phyloP scores from a whole-genome alignment of 2,113 vertebrate genomes.

The Aptenodytes patagonicus region DNA sequence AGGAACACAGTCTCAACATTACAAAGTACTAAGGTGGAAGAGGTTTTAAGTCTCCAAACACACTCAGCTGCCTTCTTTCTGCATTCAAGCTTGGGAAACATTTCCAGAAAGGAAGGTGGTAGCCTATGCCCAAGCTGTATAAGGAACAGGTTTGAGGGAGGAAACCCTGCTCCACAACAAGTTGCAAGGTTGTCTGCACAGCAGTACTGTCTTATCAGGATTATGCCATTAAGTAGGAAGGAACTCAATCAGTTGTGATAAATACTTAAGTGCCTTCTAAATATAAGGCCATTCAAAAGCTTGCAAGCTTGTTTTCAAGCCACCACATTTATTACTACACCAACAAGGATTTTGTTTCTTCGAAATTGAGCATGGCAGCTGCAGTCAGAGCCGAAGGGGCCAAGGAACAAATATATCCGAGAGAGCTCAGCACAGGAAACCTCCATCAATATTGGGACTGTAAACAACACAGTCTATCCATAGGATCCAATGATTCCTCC shows the following conservation, averaged over 20 bases:
- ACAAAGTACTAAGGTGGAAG: neutral
- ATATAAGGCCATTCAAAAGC: neutral
- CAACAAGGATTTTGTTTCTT: neutral
- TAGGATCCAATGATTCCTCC: neutral
- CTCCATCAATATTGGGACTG: neutral
- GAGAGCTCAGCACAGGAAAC: neutral
- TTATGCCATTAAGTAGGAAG: neutral
- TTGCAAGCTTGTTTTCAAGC: neutral
- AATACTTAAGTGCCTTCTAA: neutral
- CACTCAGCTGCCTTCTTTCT: neutral
- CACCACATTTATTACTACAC: neutral
- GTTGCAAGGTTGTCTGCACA: neutral
- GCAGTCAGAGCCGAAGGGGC: neutral
- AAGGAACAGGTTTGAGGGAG: neutral
- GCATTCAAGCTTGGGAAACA: neutral
- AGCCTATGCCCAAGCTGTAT: neutral
- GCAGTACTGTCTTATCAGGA: neutral
- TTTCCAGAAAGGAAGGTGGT: neutral
- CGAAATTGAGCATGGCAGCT: neutral
- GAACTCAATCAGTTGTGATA: neutral
- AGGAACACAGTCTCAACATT: neutral
- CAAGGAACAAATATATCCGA: neutral
- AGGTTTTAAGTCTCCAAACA: neutral
- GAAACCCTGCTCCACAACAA: accelerated
- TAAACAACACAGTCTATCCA: neutral